phyloP scores from a whole-genome alignment of 1,140 invertebrate species.

The Plodia interpunctella region DNA sequence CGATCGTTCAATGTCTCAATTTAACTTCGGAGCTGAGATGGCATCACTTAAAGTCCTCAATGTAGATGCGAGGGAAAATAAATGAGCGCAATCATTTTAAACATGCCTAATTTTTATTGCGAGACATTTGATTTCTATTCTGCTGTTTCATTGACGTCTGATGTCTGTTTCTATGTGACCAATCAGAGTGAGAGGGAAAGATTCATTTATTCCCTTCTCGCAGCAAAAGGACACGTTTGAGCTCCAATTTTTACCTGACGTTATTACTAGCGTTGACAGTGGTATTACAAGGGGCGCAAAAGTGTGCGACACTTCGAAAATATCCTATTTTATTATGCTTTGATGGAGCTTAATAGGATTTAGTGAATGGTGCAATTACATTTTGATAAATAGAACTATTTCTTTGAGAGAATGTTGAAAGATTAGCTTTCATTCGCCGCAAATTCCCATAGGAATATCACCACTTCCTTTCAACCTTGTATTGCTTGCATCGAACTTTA shows the following conservation, averaged over 20 bases:
- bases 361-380: slow-evolving; percentile 20
- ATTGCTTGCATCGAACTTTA: no score
- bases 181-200: slow-evolving; percentile 53
- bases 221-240: slow-evolving; percentile 51
- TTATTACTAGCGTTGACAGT: slow-evolving; percentile 62
- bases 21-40: slow-evolving; percentile 38
- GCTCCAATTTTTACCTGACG: slow-evolving; percentile 70
- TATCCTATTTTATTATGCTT: slow-evolving; percentile 32
- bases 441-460: background rate
- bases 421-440: background rate
- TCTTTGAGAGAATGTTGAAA: background rate
- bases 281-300: slow-evolving; percentile 47
- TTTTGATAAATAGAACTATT: background rate
- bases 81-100: slow-evolving; percentile 47
- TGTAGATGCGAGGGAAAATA: slow-evolving; percentile 37
- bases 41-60: slow-evolving; percentile 45
- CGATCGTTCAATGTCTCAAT: slow-evolving; percentile 70
- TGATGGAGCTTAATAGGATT: slow-evolving; percentile 31
- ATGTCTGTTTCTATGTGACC: slow-evolving; percentile 40
- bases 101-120: slow-evolving; percentile 47
- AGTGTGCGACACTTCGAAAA: slow-evolving; percentile 36
- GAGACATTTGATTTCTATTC: slow-evolving; percentile 31
- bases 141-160: slow-evolving; percentile 48
- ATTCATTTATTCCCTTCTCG: slow-evolving; percentile 40
- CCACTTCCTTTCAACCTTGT: background rate